Base-by-base conservation (phyloP, 2,797 vertebrate genomes). In the Taenioides sp. region DNA sequence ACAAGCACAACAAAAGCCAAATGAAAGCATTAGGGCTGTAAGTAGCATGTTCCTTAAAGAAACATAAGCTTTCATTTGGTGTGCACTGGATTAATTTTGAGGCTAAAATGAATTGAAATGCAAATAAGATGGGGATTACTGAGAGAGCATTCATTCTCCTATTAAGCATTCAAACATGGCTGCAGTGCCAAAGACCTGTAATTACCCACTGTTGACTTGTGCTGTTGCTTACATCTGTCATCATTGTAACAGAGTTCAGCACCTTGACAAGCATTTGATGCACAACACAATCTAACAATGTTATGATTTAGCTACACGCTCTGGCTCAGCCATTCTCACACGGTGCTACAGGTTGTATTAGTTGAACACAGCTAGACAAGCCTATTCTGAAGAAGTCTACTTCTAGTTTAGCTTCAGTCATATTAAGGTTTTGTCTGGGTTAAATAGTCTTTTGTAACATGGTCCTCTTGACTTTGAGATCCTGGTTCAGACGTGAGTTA, bases 91-190 rank as follows among this genome's bases (percentile, higher is more conserved):
- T 93, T 93, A 93, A 82, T 78, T 83, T 81, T 73, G 76, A 83
- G 84, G 82, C 88, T 72, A 77, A 87, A 88, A 91, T 90, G 87
- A 93, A 93, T 94, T 93, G 88, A 93, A 90, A 95, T 94, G 93
- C 92, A 94, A 94, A 95, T 94, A 91, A 90, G 89, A 79, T 1
- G 74, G 92, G 43, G 94, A 93, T 94, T 93, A 94, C 88, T 91
- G 92, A 91, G 90, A 87, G 87, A 87, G 88, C 89, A 89, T 93
- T 93, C 89, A 89, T 78, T 81, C 85, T 72, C 87, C 83, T 74
- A 88, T 89, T 89, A 92, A 90, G 79, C 75, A 84, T 72, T 86
- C 87, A 87, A 87, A 91, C 82, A 87, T 85, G 81, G 82, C 80
- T 58, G 55, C 55, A 79, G 73, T 76, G 75, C 54, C 74, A 80